Evolutionary conservation across 2,888 invertebrate genomes (phyloP).

Genomic region (Acanthosoma haemorrhoidale): DNA sequence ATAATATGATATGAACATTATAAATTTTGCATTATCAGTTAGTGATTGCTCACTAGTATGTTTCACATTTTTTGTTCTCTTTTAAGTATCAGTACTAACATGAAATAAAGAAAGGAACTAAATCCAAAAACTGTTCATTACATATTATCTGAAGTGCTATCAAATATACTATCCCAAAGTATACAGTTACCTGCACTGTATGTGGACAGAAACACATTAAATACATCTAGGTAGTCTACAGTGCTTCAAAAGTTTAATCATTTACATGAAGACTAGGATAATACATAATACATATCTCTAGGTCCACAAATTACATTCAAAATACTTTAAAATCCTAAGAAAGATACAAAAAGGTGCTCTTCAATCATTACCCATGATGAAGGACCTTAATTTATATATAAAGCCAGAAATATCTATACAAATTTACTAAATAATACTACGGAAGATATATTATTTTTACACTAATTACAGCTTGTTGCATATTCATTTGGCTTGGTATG

Average conservation of each 20-base stretch:
- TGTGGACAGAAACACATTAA: slow-evolving; percentile 28
- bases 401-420: slow-evolving; percentile 25
- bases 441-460: slow-evolving; percentile 29
- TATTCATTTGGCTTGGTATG: slow-evolving; percentile 39
- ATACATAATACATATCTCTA: slow-evolving; percentile 27
- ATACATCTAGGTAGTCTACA: slow-evolving; percentile 26
- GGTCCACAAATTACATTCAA: slow-evolving; percentile 22
- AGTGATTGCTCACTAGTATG: not conserved
- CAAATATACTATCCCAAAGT: slow-evolving; percentile 11
- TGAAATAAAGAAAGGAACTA: not conserved
- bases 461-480: slow-evolving; percentile 27
- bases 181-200: slow-evolving; percentile 27
- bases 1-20: slow-evolving; percentile 10
- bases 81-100: not conserved
- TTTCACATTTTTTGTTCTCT: not conserved
- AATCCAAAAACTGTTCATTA: not conserved
- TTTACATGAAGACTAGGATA: slow-evolving; percentile 30
- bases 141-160: slow-evolving; percentile 10
- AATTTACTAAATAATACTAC: slow-evolving; percentile 21
- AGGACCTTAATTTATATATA: not conserved
- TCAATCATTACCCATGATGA: slow-evolving; percentile 3
- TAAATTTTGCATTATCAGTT: slow-evolving; percentile 1
- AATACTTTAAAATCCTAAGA: slow-evolving; percentile 17
- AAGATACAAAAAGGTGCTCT: slow-evolving; percentile 19
- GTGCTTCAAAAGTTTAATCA: slow-evolving; percentile 22